Conservation (phyloP, 2,797 vertebrate genomes). For the Apogon hyalosoma region DNA sequence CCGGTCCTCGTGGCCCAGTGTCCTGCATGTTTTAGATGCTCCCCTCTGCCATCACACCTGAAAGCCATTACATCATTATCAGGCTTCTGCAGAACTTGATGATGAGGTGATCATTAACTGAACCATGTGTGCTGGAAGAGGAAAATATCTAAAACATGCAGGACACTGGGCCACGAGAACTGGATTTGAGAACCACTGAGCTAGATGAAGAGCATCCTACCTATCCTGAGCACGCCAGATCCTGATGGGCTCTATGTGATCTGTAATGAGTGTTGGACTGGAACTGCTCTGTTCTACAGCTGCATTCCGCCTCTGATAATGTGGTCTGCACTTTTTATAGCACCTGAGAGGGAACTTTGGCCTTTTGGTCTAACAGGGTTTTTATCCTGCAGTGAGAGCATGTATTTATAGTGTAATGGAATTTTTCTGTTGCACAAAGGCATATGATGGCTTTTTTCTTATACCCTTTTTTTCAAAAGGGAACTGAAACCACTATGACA, state of each 20-base stretch:
- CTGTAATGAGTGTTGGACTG: constrained; percentile 16
- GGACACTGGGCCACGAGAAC: no score
- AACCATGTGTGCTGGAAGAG: no score
- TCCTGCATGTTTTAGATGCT: no score
- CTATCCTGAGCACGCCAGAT: not conserved
- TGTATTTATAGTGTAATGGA: not conserved
- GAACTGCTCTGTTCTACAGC: not conserved
- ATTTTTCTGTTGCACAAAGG: not conserved
- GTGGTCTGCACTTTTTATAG: not conserved
- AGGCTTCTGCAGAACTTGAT: no score
- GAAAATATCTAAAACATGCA: no score
- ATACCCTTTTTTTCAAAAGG: not conserved
- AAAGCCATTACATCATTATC: no score
- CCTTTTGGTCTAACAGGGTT: no score
- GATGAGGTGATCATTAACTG: no score
- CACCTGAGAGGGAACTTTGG: not conserved
- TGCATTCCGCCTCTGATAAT: not conserved
- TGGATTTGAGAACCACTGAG: no score
- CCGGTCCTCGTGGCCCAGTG: no score
- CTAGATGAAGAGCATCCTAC: not conserved
- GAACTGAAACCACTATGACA: constrained; percentile 1
- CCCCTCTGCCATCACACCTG: no score
- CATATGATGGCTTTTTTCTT: not conserved
- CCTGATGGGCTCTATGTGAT: constrained; percentile 6
- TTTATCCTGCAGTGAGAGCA: not conserved